Evolutionary conservation across 1,140 invertebrate species (phyloP).

Genomic region (Drosophila neocordata): DNA sequence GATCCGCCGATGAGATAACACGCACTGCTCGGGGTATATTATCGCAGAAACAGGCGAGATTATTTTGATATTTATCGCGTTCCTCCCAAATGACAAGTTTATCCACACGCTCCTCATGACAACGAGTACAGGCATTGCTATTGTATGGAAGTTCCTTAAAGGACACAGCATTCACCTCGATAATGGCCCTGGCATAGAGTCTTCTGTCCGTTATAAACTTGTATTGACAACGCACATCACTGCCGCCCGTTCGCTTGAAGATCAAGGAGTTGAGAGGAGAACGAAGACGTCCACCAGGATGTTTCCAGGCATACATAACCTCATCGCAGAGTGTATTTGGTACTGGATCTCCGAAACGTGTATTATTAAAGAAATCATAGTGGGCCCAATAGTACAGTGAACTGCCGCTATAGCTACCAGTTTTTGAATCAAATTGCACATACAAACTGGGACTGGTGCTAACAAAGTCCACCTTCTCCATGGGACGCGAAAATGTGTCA

Average conservation of each 20-base stretch:
- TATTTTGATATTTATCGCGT: conserved; percentile 77
- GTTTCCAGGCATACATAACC: conserved; percentile 91
- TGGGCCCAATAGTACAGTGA: conserved; percentile 96
- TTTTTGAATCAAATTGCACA: conserved; percentile 94
- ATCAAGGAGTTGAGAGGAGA: conserved; percentile 93
- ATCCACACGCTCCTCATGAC: conserved; percentile 92
- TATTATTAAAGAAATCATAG: conserved; percentile 96
- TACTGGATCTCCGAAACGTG: conserved; percentile 90
- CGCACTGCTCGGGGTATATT: conserved; percentile 85
- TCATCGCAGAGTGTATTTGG: conserved; percentile 92
- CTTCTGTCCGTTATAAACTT: conserved; percentile 91
- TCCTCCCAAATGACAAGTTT: conserved; percentile 91
- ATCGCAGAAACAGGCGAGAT: conserved; percentile 86
- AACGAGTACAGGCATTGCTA: conserved; percentile 90
- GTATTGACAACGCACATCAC: conserved; percentile 91
- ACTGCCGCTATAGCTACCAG: conserved; percentile 93
- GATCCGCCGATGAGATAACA: conserved; percentile 90
- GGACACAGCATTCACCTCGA: conserved; percentile 83
- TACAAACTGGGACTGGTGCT: conserved; percentile 93
- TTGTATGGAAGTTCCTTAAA: conserved; percentile 90
- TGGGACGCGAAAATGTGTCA: conserved; percentile 94
- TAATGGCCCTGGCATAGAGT: conserved; percentile 90
- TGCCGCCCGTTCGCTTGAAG: conserved; percentile 88
- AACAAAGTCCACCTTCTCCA: conserved; percentile 96
- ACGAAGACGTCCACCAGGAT: conserved; percentile 87